Evolutionary conservation across 2,797 vertebrate genomes (phyloP).

Genomic region (Australoheros facetus): DNA sequence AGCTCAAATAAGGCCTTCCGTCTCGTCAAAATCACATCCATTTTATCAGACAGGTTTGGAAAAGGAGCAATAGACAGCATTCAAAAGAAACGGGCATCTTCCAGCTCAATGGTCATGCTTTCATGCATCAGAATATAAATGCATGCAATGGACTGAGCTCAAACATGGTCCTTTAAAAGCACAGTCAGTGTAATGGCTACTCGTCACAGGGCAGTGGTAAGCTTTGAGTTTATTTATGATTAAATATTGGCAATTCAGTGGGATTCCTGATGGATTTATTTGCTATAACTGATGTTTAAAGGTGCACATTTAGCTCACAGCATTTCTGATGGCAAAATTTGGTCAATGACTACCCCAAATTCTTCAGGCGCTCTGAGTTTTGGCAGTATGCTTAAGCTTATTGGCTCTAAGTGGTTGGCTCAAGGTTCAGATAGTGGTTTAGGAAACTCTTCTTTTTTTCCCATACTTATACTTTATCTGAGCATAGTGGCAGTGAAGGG

Average conservation of each 20-base stretch:
- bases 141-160: slow-evolving; percentile 3
- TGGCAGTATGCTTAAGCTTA: slow-evolving; percentile 49
- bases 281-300: not conserved
- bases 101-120: not conserved
- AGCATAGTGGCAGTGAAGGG: slow-evolving; percentile 70
- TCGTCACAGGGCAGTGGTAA: slow-evolving; percentile 71
- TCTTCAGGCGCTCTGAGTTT: not conserved
- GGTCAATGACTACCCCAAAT: not conserved
- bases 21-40: not conserved
- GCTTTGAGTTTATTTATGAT: slow-evolving; percentile 59
- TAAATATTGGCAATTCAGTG: not conserved
- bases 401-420: not conserved
- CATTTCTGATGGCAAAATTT: not conserved
- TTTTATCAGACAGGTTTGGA: slow-evolving; percentile 12
- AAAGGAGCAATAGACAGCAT: slow-evolving; percentile 29
- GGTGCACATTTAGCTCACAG: not conserved
- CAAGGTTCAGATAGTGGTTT: not conserved
- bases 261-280: not conserved
- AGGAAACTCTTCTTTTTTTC: not conserved
- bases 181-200: slow-evolving; percentile 18
- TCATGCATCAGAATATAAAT: slow-evolving; percentile 22
- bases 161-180: slow-evolving; percentile 9
- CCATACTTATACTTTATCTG: not conserved
- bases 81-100: slow-evolving; percentile 13
- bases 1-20: slow-evolving; percentile 12